Base-by-base conservation (phyloP, 2,113 vertebrate genomes). In the Opisthocomus hoazin region DNA sequence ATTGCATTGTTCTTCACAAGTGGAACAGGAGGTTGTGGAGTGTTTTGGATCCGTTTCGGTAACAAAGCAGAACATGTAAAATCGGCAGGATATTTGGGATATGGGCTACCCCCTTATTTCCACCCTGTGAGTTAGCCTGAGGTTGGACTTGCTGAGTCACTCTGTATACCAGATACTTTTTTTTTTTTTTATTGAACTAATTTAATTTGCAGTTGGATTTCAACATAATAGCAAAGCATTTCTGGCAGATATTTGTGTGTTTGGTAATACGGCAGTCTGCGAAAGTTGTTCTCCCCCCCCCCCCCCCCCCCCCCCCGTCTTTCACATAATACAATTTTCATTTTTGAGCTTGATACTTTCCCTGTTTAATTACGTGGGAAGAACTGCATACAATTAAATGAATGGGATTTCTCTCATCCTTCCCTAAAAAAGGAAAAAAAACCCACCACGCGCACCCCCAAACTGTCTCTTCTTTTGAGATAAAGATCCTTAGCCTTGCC, bases 141-240 rank as follows among this genome's bases (percentile, higher is more conserved):
- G 37, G 51, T 91, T 88, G 60, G 63, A 50, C 80, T 81, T 78
- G 73, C 76, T 90, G 74, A 96, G 87, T 92, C 27, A 24, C 51
- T 90, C 56, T n/a, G 21, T 92, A n/a, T 39, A 78, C 54, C 41
- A 84, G 80, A 80, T 89, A 27, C 60, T 71, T 56, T 53, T 94
- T 83, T 87, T 58, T 23, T 80, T 83, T 87, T 58, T 23, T 80
- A 87, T 61, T 84, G 91, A 84, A 60, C 22, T 37, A 50, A 65
- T 19, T 45, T 85, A 68, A 75, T 93, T 95, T 80, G 24, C 63
- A 91, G 50, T 91, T 83, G 93, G 48, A 86, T 95, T 94, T 96
- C 84, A 94, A 37, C 66, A 45, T 41, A 82, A 81, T 65, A 96
- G 68, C 54, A 86, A 56, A 64, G 53, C 45, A 24, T 92, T 89